phyloP scores from a whole-genome alignment of 2,888 invertebrate genomes.

The Lasius platythorax region DNA sequence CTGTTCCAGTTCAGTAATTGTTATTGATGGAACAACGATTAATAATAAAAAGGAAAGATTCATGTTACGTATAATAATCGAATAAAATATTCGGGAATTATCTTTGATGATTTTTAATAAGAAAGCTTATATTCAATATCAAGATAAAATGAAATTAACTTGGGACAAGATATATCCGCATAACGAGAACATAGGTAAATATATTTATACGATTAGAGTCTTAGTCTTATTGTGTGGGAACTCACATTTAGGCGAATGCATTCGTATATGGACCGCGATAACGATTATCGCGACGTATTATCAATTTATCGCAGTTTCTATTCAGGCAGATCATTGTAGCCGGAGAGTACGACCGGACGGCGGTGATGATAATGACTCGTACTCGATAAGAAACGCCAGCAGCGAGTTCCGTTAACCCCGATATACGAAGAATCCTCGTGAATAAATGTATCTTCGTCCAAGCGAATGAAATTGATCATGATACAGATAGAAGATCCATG shows the following conservation, averaged over 20 bases:
- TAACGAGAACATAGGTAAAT: neutral
- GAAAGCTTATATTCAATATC: neutral
- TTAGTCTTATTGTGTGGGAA: neutral
- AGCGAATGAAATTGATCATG: slow-evolving; percentile 49
- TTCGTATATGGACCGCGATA: slow-evolving; percentile 62
- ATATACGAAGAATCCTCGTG: slow-evolving; percentile 36
- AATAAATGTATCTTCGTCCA: slow-evolving; percentile 5
- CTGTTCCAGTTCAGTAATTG: neutral
- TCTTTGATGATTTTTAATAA: neutral
- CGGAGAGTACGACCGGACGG: slow-evolving; percentile 69
- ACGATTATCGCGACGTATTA: slow-evolving; percentile 61
- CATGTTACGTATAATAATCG: neutral
- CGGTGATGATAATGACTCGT: slow-evolving; percentile 64
- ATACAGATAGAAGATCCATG: slow-evolving; percentile 47
- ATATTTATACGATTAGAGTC: neutral
- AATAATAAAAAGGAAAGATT: neutral
- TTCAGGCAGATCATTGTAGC: slow-evolving; percentile 74
- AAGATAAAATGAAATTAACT: neutral
- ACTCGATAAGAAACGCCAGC: slow-evolving; percentile 61
- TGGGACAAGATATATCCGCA: neutral
- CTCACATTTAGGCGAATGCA: slow-evolving; percentile 38
- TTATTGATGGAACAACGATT: neutral
- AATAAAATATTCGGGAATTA: slow-evolving; percentile 8
- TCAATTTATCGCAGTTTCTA: slow-evolving; percentile 65
- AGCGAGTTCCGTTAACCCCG: slow-evolving; percentile 43